Evolutionary conservation across 2,797 vertebrate genomes (phyloP).

Genomic region (Buphagus erythrorhynchus): DNA sequence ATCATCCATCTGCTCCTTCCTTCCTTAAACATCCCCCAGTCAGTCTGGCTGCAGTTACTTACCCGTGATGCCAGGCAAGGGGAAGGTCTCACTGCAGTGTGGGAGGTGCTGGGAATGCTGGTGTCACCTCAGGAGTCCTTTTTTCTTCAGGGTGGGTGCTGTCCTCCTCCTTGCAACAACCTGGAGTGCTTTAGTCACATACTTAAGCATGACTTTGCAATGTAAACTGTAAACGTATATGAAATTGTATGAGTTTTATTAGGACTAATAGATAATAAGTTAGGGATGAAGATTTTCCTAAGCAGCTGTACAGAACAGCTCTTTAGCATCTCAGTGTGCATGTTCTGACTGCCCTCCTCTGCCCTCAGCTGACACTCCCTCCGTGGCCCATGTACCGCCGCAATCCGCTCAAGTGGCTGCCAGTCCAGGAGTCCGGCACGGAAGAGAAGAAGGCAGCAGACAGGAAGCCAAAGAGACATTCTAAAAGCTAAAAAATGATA

Average conservation of each 20-base stretch:
- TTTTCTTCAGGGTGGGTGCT: neutral
- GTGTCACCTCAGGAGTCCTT: neutral
- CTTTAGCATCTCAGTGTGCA: neutral
- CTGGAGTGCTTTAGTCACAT: neutral
- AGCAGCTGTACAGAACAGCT: neutral
- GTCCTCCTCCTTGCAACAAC: neutral
- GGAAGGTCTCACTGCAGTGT: neutral
- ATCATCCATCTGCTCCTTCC: neutral
- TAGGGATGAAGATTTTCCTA: neutral
- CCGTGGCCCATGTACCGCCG: slow-evolving; percentile 95
- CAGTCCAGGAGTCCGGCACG: slow-evolving; percentile 79
- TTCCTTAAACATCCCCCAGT: neutral
- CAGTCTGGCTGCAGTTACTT: neutral
- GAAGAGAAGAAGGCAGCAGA: slow-evolving; percentile 88
- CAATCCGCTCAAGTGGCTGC: slow-evolving; percentile 92
- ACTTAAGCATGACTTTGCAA: neutral
- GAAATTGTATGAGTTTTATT: neutral
- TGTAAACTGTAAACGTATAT: neutral
- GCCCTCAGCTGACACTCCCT: slow-evolving; percentile 89
- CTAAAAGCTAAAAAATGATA: slow-evolving; percentile 50
- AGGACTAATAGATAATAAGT: neutral
- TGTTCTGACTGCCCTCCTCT: neutral
- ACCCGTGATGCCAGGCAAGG: neutral
- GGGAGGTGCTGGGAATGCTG: neutral
- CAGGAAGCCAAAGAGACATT: slow-evolving; percentile 79